Evolutionary conservation across 2,888 invertebrate genomes (phyloP), one percentile per base, ranked within the genome.

Genomic region (Cosmopolites sordidus): DNA sequence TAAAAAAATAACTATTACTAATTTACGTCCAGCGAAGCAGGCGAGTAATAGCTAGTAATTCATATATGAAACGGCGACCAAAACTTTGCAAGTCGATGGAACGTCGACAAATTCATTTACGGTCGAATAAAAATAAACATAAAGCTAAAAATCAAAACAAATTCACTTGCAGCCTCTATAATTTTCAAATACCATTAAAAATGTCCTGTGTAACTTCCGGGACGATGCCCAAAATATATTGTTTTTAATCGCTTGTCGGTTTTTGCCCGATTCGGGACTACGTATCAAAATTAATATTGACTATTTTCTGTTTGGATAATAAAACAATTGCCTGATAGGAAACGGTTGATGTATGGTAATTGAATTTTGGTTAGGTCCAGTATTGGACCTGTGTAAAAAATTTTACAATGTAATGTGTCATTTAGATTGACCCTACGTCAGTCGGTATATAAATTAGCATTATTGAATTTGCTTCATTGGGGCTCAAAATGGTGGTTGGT

Each of bases 231-330:
- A 46, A 53, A 50, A 56, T 56, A 46, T 56, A 56, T 56, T 56
- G 52, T 52, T 56, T 56, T 56, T 52, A 52, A 56, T 56, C 33
- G 49, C 46, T 56, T 49, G 56, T 56, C 47, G 49, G 56, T 52
- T 53, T 56, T 56, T 53, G 50, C 42, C 49, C 43, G 43, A 46
- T 50, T 46, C 40, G 6, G 45, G 9, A 39, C 45, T 43, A 48
- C 48, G 52, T 38, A 52, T 56, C 52, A 53, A 56, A 48, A 53
- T 50, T 56, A 56, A 52, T 56, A 56, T 42, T 54, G 45, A 17
- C 43, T 37, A 38, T 44, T 54, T 49, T 54, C 48, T 48, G 16
- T 48, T 33, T 43, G 53, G 43, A 30, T 43, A 38, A 43, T 48
- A 52, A 52, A 52, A 52, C 52, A 52, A 52, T 52, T 47, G 47